phyloP scores from a whole-genome alignment of 2,797 vertebrate species.

The Allobates femoralis region DNA sequence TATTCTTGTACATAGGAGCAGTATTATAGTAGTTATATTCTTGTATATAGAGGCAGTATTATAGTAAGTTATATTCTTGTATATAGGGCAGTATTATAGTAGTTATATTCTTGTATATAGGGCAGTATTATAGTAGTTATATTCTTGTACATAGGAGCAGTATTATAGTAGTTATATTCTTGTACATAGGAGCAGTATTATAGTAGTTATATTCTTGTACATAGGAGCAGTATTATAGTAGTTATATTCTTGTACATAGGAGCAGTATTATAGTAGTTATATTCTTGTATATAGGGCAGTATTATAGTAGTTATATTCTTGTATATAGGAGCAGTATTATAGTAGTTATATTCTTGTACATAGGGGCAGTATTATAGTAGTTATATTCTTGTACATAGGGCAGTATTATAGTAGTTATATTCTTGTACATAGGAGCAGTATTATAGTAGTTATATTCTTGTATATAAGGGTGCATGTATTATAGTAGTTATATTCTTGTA shows the following conservation, averaged over 20 bases:
- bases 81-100: slow-evolving; percentile 2
- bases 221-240: slow-evolving; percentile 18
- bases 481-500: too few relatives aligned
- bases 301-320: slow-evolving; percentile 9
- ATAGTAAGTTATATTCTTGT: slow-evolving; percentile 1
- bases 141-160: slow-evolving; percentile 5
- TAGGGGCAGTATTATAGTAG: too few relatives aligned
- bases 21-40: too few relatives aligned
- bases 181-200: slow-evolving; percentile 2
- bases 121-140: slow-evolving; percentile 18
- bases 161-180: slow-evolving; percentile 16
- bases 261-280: slow-evolving; percentile 6
- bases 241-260: slow-evolving; percentile 8
- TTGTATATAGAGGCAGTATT: too few relatives aligned
- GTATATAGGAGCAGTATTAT: slow-evolving; percentile 5
- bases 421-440: background rate
- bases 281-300: slow-evolving; percentile 9
- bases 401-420: background rate
- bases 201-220: slow-evolving; percentile 3
- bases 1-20: background rate
- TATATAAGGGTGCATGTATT: background rate
- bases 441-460: background rate
- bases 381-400: too few relatives aligned
- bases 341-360: background rate
- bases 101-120: too few relatives aligned